These are phyloP conservation scores for Asteroscopus sphinx DNA, from an alignment of 2,888 invertebrate genomes.

Conservation along the genomic window DNA sequence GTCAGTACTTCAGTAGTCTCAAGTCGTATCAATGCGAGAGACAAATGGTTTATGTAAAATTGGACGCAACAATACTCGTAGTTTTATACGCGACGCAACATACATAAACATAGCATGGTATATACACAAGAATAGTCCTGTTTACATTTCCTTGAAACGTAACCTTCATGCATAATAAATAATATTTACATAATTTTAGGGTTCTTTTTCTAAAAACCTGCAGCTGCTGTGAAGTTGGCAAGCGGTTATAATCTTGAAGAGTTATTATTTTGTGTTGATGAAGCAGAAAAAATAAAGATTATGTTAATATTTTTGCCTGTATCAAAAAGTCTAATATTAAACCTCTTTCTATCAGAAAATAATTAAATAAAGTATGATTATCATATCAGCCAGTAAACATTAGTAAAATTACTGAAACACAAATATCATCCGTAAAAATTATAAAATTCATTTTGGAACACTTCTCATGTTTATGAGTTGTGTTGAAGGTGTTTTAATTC, in stretches of 20 bases:
- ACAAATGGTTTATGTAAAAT: constrained; percentile 69
- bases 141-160: constrained; percentile 5
- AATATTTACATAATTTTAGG: constrained; percentile 28
- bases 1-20: too few species aligned
- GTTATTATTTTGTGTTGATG: background rate
- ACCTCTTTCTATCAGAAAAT: too few species aligned
- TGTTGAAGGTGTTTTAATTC: too few species aligned
- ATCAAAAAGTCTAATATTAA: background rate
- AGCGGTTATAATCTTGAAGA: constrained; percentile 19
- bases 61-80: constrained; percentile 53
- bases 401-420: too few species aligned
- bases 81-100: constrained; percentile 20
- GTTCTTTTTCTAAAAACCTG: constrained; percentile 2
- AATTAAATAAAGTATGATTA: too few species aligned
- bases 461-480: too few species aligned
- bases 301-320: background rate
- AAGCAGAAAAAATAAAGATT: background rate
- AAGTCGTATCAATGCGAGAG: too few species aligned
- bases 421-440: too few species aligned
- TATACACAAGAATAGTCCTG: constrained; percentile 9
- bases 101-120: background rate
- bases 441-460: too few species aligned
- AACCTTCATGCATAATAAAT: constrained; percentile 23
- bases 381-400: too few species aligned
- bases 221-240: background rate